phyloP scores from a whole-genome alignment of 1,140 invertebrate species.

The Radopholus similis region DNA sequence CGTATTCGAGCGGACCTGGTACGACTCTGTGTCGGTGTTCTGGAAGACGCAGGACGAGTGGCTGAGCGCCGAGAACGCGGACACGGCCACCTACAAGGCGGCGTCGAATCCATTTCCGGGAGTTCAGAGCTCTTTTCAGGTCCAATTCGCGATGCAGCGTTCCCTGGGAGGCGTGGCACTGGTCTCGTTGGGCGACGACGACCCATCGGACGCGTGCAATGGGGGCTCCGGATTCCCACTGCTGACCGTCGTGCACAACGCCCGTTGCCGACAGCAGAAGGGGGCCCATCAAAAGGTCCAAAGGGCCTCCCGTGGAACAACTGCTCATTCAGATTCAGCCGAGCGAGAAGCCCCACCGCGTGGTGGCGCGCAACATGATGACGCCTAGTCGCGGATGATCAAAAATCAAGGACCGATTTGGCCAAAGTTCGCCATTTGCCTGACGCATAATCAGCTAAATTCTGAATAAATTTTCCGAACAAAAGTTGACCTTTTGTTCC shows the following conservation, averaged over 20 bases:
- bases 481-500: no score
- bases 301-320: no score
- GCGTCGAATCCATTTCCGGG: background rate
- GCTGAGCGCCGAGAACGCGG: constrained; percentile 10
- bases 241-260: constrained; percentile 1
- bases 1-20: background rate
- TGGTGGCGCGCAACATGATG: no score
- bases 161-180: constrained; percentile 10
- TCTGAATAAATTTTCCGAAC: no score
- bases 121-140: background rate
- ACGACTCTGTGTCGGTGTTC: background rate
- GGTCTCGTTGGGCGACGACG: constrained; percentile 2
- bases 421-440: no score
- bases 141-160: constrained; percentile 4
- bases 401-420: no score
- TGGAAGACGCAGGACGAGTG: constrained; percentile 13
- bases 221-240: background rate
- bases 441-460: no score
- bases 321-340: no score
- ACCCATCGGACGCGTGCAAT: constrained; percentile 6
- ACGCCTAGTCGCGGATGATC: no score
- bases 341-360: no score
- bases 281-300: no score
- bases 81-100: constrained; percentile 12
- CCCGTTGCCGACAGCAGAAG: background rate